Evolutionary conservation across 1,140 invertebrate species (phyloP).

Genomic region (Bombus confusus): DNA sequence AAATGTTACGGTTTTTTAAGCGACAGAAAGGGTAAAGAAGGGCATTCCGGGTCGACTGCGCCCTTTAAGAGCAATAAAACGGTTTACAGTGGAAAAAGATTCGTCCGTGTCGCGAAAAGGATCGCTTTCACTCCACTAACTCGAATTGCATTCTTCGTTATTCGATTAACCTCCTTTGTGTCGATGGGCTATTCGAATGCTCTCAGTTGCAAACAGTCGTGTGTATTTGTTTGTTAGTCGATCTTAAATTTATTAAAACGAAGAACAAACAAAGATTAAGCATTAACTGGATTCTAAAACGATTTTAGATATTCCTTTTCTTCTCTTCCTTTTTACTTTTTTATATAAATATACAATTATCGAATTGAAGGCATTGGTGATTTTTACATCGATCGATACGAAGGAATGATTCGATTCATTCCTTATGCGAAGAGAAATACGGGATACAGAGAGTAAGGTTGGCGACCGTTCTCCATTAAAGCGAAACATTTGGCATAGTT

Average conservation of each 20-base stretch:
- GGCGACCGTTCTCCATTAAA: slow-evolving; percentile 38
- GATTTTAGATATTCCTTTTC: background rate
- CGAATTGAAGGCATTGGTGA: background rate
- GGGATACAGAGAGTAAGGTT: background rate
- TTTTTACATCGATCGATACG: background rate
- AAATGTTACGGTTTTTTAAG: slow-evolving; percentile 43
- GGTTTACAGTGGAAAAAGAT: background rate
- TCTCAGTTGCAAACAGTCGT: background rate
- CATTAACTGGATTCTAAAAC: background rate
- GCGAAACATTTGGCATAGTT: slow-evolving; percentile 78
- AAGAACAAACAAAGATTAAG: background rate
- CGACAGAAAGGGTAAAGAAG: background rate
- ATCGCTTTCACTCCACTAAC: background rate
- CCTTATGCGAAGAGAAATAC: background rate
- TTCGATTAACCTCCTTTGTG: background rate
- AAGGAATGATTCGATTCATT: background rate
- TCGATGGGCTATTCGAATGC: slow-evolving; percentile 8
- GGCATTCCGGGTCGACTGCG: background rate
- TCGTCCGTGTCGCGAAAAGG: background rate
- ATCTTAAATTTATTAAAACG: background rate
- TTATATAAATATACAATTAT: too few species aligned
- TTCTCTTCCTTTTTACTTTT: background rate
- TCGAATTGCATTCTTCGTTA: background rate
- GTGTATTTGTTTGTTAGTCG: background rate
- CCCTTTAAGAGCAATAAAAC: slow-evolving; percentile 49